Base-by-base conservation (phyloP, 2,113 vertebrate genomes). In the Lates calcarifer region DNA sequence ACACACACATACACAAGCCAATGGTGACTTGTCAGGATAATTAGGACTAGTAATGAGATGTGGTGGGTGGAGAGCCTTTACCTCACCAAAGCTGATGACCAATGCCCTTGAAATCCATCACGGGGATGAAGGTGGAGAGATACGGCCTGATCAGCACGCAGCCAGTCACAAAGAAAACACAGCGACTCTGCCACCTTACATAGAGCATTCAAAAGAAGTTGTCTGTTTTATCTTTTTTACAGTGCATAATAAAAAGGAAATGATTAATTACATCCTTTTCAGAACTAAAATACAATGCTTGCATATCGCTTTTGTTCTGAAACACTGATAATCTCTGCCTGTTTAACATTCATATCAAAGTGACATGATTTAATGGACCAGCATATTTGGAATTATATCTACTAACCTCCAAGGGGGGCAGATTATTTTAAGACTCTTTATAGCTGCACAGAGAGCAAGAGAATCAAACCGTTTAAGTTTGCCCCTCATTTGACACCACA, bases 41-140 rank as follows among this genome's bases (percentile, higher is more conserved):
- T 93, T 93, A 91, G 90, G 87, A 89, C 69, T 86, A 78, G 81
- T 92, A 92, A 93, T 93, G 84, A 92, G 88, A 93, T 90, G 83
- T 88, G 58, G 85, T 82, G 85, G 85, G 88, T 85, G 85, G 82
- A 89, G 83, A 76, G 74, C 15, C 47, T 90, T 89, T 91, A 87
- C 76, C 74, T 86, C 85, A 85, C 84, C 81, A 78, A 65, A 58
- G 82, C 84, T 87, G 84, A 93, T 79, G 84, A 87, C 89, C 91
- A 86, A 58, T 89, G 88, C 66, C 91, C 91, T 93, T 92, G 89
- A 92, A 86, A 87, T 87, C 82, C 83, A 87, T 88, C 84, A 88
- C 66, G 28, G 73, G 77, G 64, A 87, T 14, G 22, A 75, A 76
- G 68, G 64, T 77, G 72, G 60, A 80, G 31, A 65, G 49, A 80